Evolutionary conservation across 2,797 vertebrate species (phyloP).

Genomic region (Ibycter americanus): DNA sequence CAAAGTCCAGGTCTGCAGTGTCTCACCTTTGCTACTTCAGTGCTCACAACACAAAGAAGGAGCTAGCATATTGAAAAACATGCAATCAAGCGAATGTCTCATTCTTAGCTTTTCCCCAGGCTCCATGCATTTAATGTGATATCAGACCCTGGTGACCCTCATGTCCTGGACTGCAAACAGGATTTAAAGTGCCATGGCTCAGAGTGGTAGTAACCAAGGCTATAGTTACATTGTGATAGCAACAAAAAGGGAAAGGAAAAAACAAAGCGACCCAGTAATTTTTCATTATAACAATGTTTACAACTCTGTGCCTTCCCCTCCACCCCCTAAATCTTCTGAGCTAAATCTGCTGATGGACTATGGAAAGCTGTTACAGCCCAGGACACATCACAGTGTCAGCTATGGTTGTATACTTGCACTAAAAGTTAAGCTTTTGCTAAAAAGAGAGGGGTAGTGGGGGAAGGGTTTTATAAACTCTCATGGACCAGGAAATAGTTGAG

Average conservation of each 20-base stretch:
- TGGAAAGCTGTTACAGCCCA: not conserved
- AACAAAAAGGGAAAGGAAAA: not conserved
- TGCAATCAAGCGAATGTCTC: not conserved
- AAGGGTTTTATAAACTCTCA: not conserved
- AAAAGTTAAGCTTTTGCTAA: not conserved
- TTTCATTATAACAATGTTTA: not conserved
- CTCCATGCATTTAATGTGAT: not conserved
- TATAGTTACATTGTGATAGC: not conserved
- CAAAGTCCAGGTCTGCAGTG: not conserved
- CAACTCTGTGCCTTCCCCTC: not conserved
- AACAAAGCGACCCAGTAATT: not conserved
- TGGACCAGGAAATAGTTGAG: not conserved
- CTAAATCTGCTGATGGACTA: not conserved
- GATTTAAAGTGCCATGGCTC: not conserved
- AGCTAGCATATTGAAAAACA: not conserved
- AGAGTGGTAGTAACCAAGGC: not conserved
- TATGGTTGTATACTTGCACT: not conserved
- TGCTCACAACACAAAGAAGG: not conserved
- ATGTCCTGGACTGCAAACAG: not conserved
- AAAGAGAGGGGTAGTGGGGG: accelerated
- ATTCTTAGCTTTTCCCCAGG: not conserved
- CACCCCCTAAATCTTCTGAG: not conserved
- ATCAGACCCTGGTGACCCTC: not conserved
- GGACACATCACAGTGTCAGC: not conserved
- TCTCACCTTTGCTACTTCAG: not conserved